These are phyloP conservation scores for Lasius fuliginosus DNA, from an alignment of 2,888 invertebrate genomes.

Conservation along the genomic window DNA sequence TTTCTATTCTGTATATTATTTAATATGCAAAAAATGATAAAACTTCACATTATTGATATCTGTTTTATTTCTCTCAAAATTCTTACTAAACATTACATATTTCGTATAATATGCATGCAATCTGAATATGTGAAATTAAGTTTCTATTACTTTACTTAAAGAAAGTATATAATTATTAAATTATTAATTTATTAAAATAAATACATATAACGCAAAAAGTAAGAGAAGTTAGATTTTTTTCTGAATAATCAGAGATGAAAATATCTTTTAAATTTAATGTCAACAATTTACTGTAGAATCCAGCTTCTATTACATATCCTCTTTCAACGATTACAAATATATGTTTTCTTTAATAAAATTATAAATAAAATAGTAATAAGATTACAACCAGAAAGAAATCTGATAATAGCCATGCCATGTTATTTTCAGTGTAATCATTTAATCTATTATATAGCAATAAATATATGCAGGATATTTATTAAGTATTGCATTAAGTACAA, in stretches of 20 bases:
- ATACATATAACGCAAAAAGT: not conserved
- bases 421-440: not conserved
- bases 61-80: not conserved
- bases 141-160: not conserved
- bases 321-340: not conserved
- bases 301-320: not conserved
- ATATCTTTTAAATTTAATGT: not conserved
- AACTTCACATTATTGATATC: not conserved
- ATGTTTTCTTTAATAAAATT: not conserved
- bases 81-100: not conserved
- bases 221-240: not conserved
- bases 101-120: not conserved
- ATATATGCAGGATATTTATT: not conserved
- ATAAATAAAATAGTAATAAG: not conserved
- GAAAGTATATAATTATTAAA: not conserved
- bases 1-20: not conserved
- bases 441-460: too few species aligned
- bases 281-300: not conserved
- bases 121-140: not conserved
- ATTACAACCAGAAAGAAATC: not conserved
- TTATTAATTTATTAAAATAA: not conserved
- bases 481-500: not conserved
- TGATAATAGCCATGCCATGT: not conserved
- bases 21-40: conserved; percentile 1
- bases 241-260: not conserved